phyloP scores from a whole-genome alignment of 2,797 vertebrate species.

The Rhodeus uyekii region DNA sequence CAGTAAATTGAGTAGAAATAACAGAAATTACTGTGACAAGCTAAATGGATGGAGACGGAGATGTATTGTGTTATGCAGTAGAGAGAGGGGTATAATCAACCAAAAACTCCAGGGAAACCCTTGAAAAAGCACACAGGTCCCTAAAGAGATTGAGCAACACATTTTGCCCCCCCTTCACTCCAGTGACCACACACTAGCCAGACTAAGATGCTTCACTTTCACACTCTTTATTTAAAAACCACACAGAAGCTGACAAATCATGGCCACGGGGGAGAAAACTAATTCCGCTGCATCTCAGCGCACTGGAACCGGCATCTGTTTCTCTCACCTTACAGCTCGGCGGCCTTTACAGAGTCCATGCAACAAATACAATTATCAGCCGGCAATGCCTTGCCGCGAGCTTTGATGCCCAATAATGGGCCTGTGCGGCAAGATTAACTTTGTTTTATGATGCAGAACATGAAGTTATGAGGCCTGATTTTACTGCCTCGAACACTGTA shows the following conservation, averaged over 20 bases:
- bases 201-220: slow-evolving; percentile 40
- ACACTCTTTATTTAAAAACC: slow-evolving; percentile 49
- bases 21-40: neutral
- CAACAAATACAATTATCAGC: slow-evolving; percentile 54
- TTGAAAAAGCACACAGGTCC: slow-evolving; percentile 4
- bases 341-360: slow-evolving; percentile 44
- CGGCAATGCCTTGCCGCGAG: slow-evolving; percentile 43
- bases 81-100: neutral
- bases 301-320: slow-evolving; percentile 41
- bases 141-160: slow-evolving; percentile 1
- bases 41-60: neutral
- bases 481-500: slow-evolving; percentile 47
- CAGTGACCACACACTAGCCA: slow-evolving; percentile 43
- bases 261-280: slow-evolving; percentile 49
- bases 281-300: slow-evolving; percentile 46
- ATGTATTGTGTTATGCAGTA: neutral
- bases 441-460: slow-evolving; percentile 56
- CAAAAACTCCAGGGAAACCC: slow-evolving; percentile 12
- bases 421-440: slow-evolving; percentile 48
- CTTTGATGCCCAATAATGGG: slow-evolving; percentile 49
- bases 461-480: slow-evolving; percentile 47
- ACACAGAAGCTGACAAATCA: slow-evolving; percentile 46
- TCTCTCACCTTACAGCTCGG: slow-evolving; percentile 35
- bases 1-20: neutral
- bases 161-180: slow-evolving; percentile 14